Percentiles rank a stretch among this genome's conserved stretches.
These are phyloP conservation scores for Hemiprocne comata DNA, from an alignment of 2,113 vertebrate species.

Conservation along the genomic window DNA sequence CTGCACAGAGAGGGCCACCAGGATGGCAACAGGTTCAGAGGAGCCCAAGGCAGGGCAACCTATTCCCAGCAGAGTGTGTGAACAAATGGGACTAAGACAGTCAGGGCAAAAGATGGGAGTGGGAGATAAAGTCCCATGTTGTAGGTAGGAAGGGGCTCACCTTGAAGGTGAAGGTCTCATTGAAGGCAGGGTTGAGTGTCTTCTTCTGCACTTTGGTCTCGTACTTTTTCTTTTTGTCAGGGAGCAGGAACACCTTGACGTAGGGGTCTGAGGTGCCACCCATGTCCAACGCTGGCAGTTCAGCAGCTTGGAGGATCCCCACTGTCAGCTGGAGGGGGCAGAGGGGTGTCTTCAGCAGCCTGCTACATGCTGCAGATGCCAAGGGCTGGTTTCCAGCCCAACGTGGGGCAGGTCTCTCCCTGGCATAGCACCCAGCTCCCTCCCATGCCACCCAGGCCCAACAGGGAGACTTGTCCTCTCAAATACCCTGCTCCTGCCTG, in stretches of 20 bases:
- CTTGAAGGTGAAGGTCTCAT: constrained; percentile 96
- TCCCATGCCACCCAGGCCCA: background rate
- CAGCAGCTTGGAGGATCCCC: constrained; percentile 94
- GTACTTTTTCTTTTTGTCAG: constrained; percentile 97
- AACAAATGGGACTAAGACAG: rapidly evolving
- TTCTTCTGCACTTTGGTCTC: constrained; percentile 99
- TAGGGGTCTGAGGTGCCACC: constrained; percentile 97
- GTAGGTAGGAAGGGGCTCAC: constrained; percentile 56
- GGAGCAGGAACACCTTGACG: constrained; percentile 94
- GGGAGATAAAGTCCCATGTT: background rate
- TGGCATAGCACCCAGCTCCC: background rate
- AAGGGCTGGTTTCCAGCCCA: background rate
- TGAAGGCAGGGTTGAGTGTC: constrained; percentile 95
- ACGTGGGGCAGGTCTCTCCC: rapidly evolving
- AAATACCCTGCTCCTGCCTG: background rate
- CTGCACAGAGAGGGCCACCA: constrained; percentile 56
- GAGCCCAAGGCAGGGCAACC: background rate
- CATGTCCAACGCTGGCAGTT: constrained; percentile 94
- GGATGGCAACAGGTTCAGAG: background rate
- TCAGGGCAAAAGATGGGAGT: background rate
- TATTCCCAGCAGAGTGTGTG: rapidly evolving
- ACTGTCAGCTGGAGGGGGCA: constrained; percentile 86
- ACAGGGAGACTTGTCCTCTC: background rate
- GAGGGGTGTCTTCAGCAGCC: background rate
- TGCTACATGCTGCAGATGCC: rapidly evolving